Conservation (phyloP, 1,140 invertebrate species). For the Lepidurus packardi region DNA sequence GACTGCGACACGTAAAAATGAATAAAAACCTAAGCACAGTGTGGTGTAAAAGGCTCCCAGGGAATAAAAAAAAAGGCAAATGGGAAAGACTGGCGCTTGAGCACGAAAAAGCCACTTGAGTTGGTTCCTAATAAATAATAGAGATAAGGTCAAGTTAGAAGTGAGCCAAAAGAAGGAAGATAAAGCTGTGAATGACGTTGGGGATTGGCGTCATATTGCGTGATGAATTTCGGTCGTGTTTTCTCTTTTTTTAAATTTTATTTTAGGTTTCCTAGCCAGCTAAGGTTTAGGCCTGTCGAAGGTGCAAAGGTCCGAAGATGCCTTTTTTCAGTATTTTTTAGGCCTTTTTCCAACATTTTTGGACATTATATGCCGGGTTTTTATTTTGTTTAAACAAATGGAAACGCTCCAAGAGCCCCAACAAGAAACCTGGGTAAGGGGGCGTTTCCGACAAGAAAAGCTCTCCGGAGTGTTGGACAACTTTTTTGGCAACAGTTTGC, state of each 20-base stretch:
- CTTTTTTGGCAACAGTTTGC: background rate
- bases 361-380: background rate
- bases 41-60: background rate
- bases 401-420: background rate
- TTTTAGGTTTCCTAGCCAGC: background rate
- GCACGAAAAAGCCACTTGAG: background rate
- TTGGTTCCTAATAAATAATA: constrained; percentile 13
- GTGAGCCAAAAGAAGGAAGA: background rate
- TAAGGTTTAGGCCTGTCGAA: background rate
- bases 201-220: background rate
- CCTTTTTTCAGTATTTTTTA: no score
- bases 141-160: background rate
- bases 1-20: background rate
- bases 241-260: no score
- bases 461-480: background rate
- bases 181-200: background rate
- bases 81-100: background rate
- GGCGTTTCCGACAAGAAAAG: background rate
- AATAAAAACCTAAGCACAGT: background rate
- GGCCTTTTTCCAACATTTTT: no score
- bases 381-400: background rate
- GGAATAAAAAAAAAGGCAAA: background rate
- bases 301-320: background rate
- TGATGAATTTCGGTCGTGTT: background rate
- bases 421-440: no score